These are phyloP conservation scores for Acanthurus lineatus DNA, from an alignment of 2,797 vertebrate genomes.

Conservation along the genomic window DNA sequence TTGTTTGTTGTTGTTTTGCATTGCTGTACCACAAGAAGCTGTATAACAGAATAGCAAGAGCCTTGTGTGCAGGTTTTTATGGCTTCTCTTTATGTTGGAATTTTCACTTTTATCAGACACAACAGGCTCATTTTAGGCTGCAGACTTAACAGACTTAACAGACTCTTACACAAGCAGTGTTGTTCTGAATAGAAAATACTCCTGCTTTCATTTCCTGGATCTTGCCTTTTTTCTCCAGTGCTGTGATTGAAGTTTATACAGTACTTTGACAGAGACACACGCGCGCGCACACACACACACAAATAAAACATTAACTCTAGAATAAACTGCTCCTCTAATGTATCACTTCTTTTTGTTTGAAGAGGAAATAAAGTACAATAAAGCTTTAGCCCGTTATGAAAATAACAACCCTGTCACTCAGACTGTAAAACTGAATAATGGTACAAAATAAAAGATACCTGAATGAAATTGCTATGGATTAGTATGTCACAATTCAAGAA, in stretches of 20 bases:
- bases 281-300: neutral
- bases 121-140: constrained; percentile 14
- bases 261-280: neutral
- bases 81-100: constrained; percentile 7
- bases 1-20: neutral
- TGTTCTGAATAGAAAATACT: constrained; percentile 21
- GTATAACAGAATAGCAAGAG: neutral
- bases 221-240: constrained; percentile 3
- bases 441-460: constrained; percentile 28
- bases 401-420: constrained; percentile 6
- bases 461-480: constrained; percentile 20
- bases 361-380: neutral
- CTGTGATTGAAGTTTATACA: constrained; percentile 7
- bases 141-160: neutral
- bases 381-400: neutral
- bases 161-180: neutral
- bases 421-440: constrained; percentile 35
- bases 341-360: neutral
- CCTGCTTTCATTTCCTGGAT: constrained; percentile 57
- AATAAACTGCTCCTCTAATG: neutral
- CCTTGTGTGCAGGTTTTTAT: constrained; percentile 1
- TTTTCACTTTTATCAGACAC: constrained; percentile 23
- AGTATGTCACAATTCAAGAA: constrained; percentile 28
- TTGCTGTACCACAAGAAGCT: neutral
- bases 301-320: neutral